These are phyloP conservation scores for Neopelma chrysocephalum DNA, from an alignment of 2,797 vertebrate species.

Conservation along the genomic window DNA sequence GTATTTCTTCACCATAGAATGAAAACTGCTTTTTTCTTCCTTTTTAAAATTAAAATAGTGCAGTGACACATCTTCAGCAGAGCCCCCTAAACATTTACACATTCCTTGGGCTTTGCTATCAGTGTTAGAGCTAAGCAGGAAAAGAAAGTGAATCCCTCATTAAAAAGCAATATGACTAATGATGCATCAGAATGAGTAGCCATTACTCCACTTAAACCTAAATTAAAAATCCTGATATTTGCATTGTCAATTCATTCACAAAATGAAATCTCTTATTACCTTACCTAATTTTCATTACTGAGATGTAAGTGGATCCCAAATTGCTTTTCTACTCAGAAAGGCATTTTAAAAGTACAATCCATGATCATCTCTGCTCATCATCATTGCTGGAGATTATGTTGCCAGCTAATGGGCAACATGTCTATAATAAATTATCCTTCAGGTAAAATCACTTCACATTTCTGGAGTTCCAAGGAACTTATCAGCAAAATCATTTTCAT, in stretches of 20 bases:
- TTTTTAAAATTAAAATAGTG: slow-evolving; percentile 37
- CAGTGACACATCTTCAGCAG: background rate
- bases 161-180: slow-evolving; percentile 66
- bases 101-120: slow-evolving; percentile 34
- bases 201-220: slow-evolving; percentile 60
- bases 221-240: slow-evolving; percentile 66
- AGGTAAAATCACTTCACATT: slow-evolving; percentile 27
- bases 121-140: slow-evolving; percentile 16
- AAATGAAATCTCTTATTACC: slow-evolving; percentile 57
- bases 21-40: background rate
- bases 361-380: slow-evolving; percentile 20
- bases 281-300: slow-evolving; percentile 38
- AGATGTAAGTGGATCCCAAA: slow-evolving; percentile 8
- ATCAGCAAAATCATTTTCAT: background rate
- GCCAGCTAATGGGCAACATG: slow-evolving; percentile 6
- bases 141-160: slow-evolving; percentile 52
- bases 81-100: slow-evolving; percentile 18
- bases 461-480: slow-evolving; percentile 9
- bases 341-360: slow-evolving; percentile 33
- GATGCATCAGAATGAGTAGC: slow-evolving; percentile 57
- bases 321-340: slow-evolving; percentile 14
- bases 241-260: slow-evolving; percentile 28
- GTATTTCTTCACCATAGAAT: background rate
- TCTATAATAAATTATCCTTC: slow-evolving; percentile 25
- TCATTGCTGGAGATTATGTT: slow-evolving; percentile 34